These are phyloP conservation scores for Cosmorhoe ocellata DNA, from an alignment of 2,888 invertebrate species.

Conservation along the genomic window DNA sequence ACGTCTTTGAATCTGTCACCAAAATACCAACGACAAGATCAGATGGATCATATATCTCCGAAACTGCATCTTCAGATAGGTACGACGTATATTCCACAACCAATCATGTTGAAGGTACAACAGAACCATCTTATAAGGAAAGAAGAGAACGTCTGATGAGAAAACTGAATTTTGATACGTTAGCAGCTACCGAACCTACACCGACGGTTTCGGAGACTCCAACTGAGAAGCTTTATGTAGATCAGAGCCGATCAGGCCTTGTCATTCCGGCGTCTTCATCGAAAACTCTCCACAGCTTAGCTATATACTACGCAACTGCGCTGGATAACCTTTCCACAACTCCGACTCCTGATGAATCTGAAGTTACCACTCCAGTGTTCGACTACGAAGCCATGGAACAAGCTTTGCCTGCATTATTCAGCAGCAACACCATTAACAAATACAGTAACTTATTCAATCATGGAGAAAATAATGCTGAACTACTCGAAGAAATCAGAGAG, in stretches of 20 bases:
- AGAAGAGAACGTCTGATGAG: slow-evolving; percentile 87
- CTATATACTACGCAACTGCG: slow-evolving; percentile 90
- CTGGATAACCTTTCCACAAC: slow-evolving; percentile 82
- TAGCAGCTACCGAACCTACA: slow-evolving; percentile 65
- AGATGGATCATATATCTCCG: slow-evolving; percentile 43
- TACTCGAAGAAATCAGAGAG: slow-evolving; percentile 66
- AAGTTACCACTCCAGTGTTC: slow-evolving; percentile 55
- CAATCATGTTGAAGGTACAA: slow-evolving; percentile 51
- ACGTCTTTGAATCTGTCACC: slow-evolving; percentile 66
- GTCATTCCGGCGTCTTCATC: slow-evolving; percentile 89
- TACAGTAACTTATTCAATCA: slow-evolving; percentile 77
- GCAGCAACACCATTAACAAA: slow-evolving; percentile 85
- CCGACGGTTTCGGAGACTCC: slow-evolving; percentile 60
- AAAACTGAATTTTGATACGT: slow-evolving; percentile 83
- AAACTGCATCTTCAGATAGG: slow-evolving; percentile 56
- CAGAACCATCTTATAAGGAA: slow-evolving; percentile 80
- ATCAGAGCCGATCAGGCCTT: slow-evolving; percentile 82
- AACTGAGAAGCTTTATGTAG: slow-evolving; percentile 73
- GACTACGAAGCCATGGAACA: slow-evolving; percentile 71
- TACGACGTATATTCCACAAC: slow-evolving; percentile 52
- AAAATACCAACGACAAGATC: slow-evolving; percentile 66
- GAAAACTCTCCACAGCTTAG: slow-evolving; percentile 89
- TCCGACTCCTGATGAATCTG: slow-evolving; percentile 57
- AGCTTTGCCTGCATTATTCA: slow-evolving; percentile 84
- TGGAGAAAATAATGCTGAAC: slow-evolving; percentile 56